Evolutionary conservation across 2,797 vertebrate genomes (phyloP).

Genomic region (Anguilla anguilla): DNA sequence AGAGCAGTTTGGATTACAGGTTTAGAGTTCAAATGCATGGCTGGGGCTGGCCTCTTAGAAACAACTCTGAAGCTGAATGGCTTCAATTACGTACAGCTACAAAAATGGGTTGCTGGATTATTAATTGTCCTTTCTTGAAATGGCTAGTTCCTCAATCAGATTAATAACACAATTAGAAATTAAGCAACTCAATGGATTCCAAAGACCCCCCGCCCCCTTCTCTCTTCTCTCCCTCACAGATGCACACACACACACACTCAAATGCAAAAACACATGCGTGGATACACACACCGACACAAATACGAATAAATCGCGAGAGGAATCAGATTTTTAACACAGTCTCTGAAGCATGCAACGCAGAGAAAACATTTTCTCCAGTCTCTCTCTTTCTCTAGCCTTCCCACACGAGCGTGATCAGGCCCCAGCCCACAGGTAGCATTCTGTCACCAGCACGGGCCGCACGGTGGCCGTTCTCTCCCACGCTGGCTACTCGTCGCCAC

Average conservation of each 20-base stretch:
- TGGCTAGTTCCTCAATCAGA: neutral
- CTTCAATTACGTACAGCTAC: constrained; percentile 1
- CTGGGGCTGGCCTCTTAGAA: constrained; percentile 49
- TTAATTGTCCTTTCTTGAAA: neutral
- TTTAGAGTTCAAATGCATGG: constrained; percentile 46
- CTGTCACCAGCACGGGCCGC: constrained; percentile 62
- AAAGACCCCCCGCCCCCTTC: neutral
- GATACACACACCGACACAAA: neutral
- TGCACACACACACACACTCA: neutral
- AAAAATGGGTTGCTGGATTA: neutral
- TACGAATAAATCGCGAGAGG: neutral
- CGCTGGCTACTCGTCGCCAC: constrained; percentile 68
- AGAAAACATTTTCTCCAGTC: neutral
- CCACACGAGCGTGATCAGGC: constrained; percentile 11
- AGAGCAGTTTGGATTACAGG: constrained; percentile 2
- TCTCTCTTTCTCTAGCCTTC: neutral
- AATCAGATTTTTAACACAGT: neutral
- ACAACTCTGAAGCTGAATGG: constrained; percentile 63
- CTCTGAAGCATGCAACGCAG: neutral
- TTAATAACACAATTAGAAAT: neutral
- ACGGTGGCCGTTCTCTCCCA: constrained; percentile 63
- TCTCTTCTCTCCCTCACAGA: neutral
- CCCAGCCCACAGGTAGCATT: constrained; percentile 59
- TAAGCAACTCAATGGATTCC: neutral
- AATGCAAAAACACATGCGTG: neutral